Conservation (phyloP, 35 echinoderm and acorn worm species). For the Apostichopus japonicus region DNA sequence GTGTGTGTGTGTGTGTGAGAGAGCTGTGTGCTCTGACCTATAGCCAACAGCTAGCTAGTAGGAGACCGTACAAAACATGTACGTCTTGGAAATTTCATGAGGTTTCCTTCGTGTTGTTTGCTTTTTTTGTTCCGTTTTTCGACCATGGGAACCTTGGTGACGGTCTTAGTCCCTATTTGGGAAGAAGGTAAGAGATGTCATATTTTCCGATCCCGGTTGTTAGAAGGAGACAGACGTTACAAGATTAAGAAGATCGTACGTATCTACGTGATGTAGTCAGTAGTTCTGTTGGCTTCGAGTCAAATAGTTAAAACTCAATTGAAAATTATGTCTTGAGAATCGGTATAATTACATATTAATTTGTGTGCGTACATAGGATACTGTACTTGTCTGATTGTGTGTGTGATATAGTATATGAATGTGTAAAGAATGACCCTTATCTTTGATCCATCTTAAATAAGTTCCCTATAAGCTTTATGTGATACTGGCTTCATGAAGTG, state of each 20-base stretch:
- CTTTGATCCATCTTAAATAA: too few relatives aligned
- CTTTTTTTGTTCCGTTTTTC: conserved; percentile 44
- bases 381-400: background rate
- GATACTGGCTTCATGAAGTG: too few relatives aligned
- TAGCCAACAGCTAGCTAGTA: background rate
- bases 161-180: conserved; percentile 41
- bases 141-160: conserved; percentile 46
- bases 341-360: background rate
- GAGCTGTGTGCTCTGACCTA: conserved; percentile 29
- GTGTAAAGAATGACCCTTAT: too few relatives aligned
- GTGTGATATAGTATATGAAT: background rate
- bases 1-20: conserved; percentile 3
- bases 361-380: background rate
- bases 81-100: conserved; percentile 27
- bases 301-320: too few relatives aligned
- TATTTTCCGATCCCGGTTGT: background rate
- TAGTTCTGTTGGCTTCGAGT: background rate
- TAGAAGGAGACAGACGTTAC: background rate
- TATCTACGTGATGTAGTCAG: background rate
- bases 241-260: background rate
- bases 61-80: conserved; percentile 7
- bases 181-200: conserved; percentile 29
- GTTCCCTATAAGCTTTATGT: too few relatives aligned
- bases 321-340: too few relatives aligned
- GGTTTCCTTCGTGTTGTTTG: background rate